Conservation (phyloP, 2,888 invertebrate species). For the Epirrita christyi region DNA sequence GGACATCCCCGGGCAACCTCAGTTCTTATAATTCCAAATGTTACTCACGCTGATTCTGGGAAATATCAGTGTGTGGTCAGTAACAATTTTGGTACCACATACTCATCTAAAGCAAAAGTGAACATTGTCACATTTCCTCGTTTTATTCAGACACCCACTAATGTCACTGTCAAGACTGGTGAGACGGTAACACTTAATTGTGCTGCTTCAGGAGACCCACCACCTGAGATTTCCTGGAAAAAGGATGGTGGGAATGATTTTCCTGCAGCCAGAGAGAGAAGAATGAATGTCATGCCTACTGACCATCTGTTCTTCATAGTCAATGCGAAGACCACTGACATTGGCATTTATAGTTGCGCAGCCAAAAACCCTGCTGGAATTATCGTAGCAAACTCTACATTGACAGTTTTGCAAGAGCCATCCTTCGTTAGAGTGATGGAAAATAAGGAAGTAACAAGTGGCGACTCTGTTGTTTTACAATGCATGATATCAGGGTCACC, state of each 20-base stretch:
- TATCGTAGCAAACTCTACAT: constrained; percentile 93
- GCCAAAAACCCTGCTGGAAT: constrained; percentile 96
- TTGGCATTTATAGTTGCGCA: constrained; percentile 96
- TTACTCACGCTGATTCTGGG: constrained; percentile 93
- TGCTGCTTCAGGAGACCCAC: constrained; percentile 94
- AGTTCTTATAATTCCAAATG: constrained; percentile 89
- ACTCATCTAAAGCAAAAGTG: constrained; percentile 93
- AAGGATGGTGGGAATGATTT: constrained; percentile 97
- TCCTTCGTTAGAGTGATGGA: constrained; percentile 94
- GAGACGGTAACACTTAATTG: constrained; percentile 95
- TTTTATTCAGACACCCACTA: constrained; percentile 93
- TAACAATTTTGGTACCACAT: constrained; percentile 95
- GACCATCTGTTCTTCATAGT: constrained; percentile 97
- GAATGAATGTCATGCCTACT: constrained; percentile 96
- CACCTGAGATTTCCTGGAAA: constrained; percentile 95
- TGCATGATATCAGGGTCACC: constrained; percentile 95
- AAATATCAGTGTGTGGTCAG: constrained; percentile 97
- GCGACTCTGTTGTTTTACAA: constrained; percentile 94
- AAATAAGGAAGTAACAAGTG: constrained; percentile 92
- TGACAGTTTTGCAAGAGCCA: constrained; percentile 94
- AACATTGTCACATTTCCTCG: constrained; percentile 95
- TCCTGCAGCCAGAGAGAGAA: constrained; percentile 96
- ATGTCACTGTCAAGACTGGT: constrained; percentile 93
- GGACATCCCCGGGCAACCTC: constrained; percentile 89
- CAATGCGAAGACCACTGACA: constrained; percentile 94